Evolutionary conservation across 2,797 vertebrate genomes (phyloP), one percentile per base, ranked within the genome.

Genomic region (Allobates femoralis): DNA sequence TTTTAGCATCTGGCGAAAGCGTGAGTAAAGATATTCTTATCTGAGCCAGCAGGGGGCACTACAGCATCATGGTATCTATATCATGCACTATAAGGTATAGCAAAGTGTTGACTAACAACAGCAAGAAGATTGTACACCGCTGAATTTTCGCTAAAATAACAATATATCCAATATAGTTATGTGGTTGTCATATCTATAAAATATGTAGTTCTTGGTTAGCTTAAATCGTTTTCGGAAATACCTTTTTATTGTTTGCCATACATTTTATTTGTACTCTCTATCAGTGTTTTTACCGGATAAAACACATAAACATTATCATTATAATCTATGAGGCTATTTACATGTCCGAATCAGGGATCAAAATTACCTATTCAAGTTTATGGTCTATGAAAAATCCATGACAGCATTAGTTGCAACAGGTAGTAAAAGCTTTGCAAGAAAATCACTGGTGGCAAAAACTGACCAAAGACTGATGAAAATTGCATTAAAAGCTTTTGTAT

Each of bases 1-100:
- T 19, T 67, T 34, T 37, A 69, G 10, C 32, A 2, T 32, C 30
- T n/a, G 23, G 34, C 14, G 10, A 46, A 41, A 5, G 21, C 2
- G n/a, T n/a, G 19, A n/a, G 0, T 71, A 46, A 41, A 58, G 2
- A 76, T 34, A 26, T 64, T 51, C 28, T 15, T 21, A 1, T n/a
- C 0, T 79, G 30, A 26, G 32, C 85, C 85, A 80, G 67, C 55
- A 86, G 85, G 50, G 66, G 85, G 78, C 85, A 81, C 32, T 81
- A 74, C 18, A 62, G 64, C 77, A 80, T 74, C 67, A 74, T 15
- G 4, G 11, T 23, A 74, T 34, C 46, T 62, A 73, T 30, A 79
- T 14, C 50, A 15, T 6, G 30, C 53, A 26, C 0, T 58, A 12
- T 8, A 55, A 55, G 4, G 15, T 55, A n/a, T 46, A 23, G 18